These are phyloP conservation scores for Pelecanus crispus DNA, from an alignment of 2,113 vertebrate genomes.

Conservation along the genomic window DNA sequence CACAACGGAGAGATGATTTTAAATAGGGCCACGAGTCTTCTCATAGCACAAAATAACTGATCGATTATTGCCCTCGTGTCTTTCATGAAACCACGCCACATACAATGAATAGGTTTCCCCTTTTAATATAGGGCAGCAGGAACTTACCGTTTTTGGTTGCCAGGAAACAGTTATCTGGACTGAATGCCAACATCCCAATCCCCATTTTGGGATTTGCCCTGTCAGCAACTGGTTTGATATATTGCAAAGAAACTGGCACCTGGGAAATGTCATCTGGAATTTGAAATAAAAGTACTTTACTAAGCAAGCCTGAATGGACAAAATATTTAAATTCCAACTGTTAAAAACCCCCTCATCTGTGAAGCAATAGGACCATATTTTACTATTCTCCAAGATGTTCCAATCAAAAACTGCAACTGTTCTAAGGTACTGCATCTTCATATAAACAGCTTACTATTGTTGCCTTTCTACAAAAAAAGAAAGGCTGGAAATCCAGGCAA, in stretches of 20 bases:
- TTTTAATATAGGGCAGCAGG: not conserved
- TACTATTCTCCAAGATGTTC: not conserved
- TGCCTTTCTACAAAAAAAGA: not conserved
- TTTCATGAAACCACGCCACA: not conserved
- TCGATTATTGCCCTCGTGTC: not conserved
- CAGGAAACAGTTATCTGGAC: conserved; percentile 88
- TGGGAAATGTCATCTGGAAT: conserved; percentile 82
- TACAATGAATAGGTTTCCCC: not conserved
- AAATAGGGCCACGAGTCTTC: not conserved
- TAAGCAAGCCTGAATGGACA: not conserved
- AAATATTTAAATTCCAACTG: not conserved
- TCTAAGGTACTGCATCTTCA: not conserved
- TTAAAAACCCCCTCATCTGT: not conserved
- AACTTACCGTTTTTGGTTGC: conserved; percentile 89
- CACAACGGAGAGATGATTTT: not conserved
- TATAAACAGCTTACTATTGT: not conserved
- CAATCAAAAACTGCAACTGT: not conserved
- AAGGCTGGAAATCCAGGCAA: not conserved
- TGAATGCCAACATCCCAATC: conserved; percentile 87
- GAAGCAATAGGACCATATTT: not conserved
- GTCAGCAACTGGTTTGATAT: conserved; percentile 84
- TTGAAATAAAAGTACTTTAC: not conserved
- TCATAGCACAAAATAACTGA: not conserved
- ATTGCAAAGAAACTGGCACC: conserved; percentile 79
- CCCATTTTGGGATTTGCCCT: conserved; percentile 93